phyloP scores from a whole-genome alignment of 2,888 invertebrate genomes.

The Caenorhabditis wallacei region DNA sequence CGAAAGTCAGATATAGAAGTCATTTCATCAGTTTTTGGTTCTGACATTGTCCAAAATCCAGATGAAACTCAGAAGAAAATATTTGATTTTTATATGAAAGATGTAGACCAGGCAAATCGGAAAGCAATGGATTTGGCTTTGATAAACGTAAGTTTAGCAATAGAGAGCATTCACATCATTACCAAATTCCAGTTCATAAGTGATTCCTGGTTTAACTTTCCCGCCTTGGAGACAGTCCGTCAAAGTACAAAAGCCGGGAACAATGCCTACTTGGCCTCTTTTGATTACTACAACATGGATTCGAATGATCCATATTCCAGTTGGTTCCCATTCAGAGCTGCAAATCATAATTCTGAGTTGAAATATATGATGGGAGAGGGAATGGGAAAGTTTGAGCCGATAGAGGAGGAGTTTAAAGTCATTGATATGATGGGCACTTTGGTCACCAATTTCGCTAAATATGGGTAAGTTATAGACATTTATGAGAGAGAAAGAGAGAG shows the following conservation, averaged over 20 bases:
- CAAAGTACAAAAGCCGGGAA: conserved; percentile 17
- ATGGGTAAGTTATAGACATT: conserved; percentile 68
- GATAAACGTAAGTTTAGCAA: background rate
- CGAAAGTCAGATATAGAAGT: conserved; percentile 3
- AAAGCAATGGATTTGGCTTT: background rate
- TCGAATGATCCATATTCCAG: background rate
- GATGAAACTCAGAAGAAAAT: conserved; percentile 17
- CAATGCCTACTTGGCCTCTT: conserved; percentile 25
- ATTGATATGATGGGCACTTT: conserved; percentile 52
- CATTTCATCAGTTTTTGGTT: background rate
- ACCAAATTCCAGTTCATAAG: conserved; percentile 67
- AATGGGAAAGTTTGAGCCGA: conserved; percentile 57
- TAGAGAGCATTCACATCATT: too few species aligned
- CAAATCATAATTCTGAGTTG: conserved; percentile 60
- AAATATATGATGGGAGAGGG: conserved; percentile 64
- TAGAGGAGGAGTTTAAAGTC: conserved; percentile 50
- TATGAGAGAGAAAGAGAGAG: too few species aligned
- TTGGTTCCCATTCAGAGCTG: conserved; percentile 27
- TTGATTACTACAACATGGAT: conserved; percentile 31
- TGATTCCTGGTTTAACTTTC: conserved; percentile 47
- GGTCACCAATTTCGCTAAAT: conserved; percentile 72
- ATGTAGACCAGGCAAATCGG: background rate
- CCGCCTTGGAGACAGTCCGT: conserved; percentile 45
- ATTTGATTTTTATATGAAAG: conserved; percentile 24
- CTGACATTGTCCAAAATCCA: conserved; percentile 10